A percentile compares a stretch with the other conserved stretches of the same genome.
phyloP scores from a whole-genome alignment of 1,140 invertebrate species.

The Drosophila insularis region DNA sequence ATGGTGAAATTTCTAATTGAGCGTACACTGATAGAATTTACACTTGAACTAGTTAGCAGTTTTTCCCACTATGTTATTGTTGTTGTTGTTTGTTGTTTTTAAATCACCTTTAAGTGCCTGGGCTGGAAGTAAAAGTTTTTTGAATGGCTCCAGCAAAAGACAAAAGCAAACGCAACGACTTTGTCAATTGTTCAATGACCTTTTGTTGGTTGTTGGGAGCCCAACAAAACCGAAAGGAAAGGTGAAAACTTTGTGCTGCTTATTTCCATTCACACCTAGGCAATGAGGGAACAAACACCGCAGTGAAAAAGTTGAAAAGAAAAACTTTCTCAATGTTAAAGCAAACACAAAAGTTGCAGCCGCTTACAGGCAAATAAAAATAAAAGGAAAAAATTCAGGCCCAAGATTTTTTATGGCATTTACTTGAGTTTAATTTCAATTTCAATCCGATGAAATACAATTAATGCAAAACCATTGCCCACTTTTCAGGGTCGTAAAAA shows the following conservation, averaged over 20 bases:
- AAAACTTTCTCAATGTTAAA: conserved; percentile 71
- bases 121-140: conserved; percentile 61
- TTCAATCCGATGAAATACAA: conserved; percentile 27
- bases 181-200: conserved; percentile 72
- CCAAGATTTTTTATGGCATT: not conserved
- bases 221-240: conserved; percentile 8
- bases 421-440: conserved; percentile 55
- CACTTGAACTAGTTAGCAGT: conserved; percentile 7
- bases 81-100: conserved; percentile 12
- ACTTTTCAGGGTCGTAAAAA: conserved; percentile 37
- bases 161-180: conserved; percentile 30
- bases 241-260: conserved; percentile 40
- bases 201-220: conserved; percentile 50
- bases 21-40: conserved; percentile 29
- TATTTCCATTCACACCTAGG: conserved; percentile 41
- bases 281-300: conserved; percentile 21
- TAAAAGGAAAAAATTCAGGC: not conserved
- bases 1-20: conserved; percentile 50
- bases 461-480: conserved; percentile 49
- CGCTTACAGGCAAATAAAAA: conserved; percentile 67
- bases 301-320: conserved; percentile 32
- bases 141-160: conserved; percentile 45
- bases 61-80: not conserved
- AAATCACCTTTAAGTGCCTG: conserved; percentile 56
- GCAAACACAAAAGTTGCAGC: conserved; percentile 62